These are phyloP conservation scores for Seriola rivoliana DNA, from an alignment of 2,113 vertebrate species.

Conservation along the genomic window DNA sequence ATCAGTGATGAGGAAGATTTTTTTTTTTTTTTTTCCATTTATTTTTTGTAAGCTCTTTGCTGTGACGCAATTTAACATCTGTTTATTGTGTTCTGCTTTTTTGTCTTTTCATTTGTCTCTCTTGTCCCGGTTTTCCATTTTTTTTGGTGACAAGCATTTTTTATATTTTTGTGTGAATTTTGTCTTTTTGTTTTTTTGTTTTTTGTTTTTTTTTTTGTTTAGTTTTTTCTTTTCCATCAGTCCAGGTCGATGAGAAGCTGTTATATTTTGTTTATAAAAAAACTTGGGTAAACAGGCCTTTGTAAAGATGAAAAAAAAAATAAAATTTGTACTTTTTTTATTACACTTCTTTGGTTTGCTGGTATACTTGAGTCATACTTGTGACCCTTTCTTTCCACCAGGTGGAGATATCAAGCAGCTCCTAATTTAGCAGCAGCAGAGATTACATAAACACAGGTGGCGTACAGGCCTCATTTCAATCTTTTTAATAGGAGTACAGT, in stretches of 20 bases:
- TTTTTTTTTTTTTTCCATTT: slow-evolving; percentile 41
- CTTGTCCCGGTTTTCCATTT: slow-evolving; percentile 61
- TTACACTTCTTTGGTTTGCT: slow-evolving; percentile 48
- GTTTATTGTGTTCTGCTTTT: slow-evolving; percentile 59
- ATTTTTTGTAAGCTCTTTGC: slow-evolving; percentile 67
- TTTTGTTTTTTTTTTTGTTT: slow-evolving; percentile 25
- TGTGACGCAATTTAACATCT: slow-evolving; percentile 57
- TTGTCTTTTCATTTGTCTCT: slow-evolving; percentile 49
- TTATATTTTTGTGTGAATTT: slow-evolving; percentile 34
- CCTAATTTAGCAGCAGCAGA: neutral
- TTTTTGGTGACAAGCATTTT: slow-evolving; percentile 67
- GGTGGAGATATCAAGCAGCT: slow-evolving; percentile 42
- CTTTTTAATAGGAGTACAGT: neutral
- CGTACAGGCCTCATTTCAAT: slow-evolving; percentile 9
- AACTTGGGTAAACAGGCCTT: slow-evolving; percentile 89
- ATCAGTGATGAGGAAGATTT: slow-evolving; percentile 63
- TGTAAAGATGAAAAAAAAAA: slow-evolving; percentile 92
- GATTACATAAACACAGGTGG: slow-evolving; percentile 14
- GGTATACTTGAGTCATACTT: neutral
- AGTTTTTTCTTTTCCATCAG: slow-evolving; percentile 77
- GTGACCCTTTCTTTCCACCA: slow-evolving; percentile 39
- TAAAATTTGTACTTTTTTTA: slow-evolving; percentile 99
- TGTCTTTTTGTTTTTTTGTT: slow-evolving; percentile 30
- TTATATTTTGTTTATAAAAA: slow-evolving; percentile 98
- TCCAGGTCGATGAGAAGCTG: slow-evolving; percentile 93